Percentiles rank a stretch among this genome's conserved stretches.
phyloP scores from a whole-genome alignment of 92 coral and sea anemone genomes.

The Zoanthus gigantus region DNA sequence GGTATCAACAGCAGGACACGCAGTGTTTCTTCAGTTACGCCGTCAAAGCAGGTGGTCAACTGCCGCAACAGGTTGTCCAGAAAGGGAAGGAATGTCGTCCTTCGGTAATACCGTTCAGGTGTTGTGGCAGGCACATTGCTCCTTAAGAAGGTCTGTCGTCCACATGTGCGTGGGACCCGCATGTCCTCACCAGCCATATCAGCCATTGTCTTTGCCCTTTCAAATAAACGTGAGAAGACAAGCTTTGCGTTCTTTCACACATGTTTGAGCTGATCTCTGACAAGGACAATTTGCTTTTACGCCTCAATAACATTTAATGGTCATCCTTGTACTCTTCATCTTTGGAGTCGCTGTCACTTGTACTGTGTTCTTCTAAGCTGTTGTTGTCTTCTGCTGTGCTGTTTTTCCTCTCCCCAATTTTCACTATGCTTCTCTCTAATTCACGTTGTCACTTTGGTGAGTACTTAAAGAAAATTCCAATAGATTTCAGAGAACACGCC shows the following conservation, averaged over 20 bases:
- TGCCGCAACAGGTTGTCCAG: slow-evolving; percentile 68
- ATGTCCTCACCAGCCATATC: slow-evolving; percentile 57
- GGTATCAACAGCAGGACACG: slow-evolving; percentile 63
- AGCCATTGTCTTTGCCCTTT: slow-evolving; percentile 62
- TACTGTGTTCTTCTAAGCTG: background rate
- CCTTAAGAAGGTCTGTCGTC: slow-evolving; percentile 59
- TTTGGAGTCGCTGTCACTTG: slow-evolving; percentile 26
- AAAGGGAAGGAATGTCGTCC: slow-evolving; percentile 60
- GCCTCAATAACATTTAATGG: slow-evolving; percentile 61
- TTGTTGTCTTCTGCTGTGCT: background rate
- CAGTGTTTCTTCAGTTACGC: slow-evolving; percentile 63
- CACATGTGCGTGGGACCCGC: slow-evolving; percentile 63
- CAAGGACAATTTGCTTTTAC: slow-evolving; percentile 56
- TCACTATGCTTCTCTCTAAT: too few species aligned
- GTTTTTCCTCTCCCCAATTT: background rate
- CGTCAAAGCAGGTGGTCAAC: slow-evolving; percentile 62
- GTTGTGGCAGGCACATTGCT: slow-evolving; percentile 59
- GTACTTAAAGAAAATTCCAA: too few species aligned
- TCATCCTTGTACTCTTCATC: slow-evolving; percentile 45
- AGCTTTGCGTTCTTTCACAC: slow-evolving; percentile 54
- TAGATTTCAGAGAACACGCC: too few species aligned
- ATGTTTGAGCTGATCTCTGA: slow-evolving; percentile 65
- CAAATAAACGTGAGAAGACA: slow-evolving; percentile 47
- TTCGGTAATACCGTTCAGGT: slow-evolving; percentile 55
- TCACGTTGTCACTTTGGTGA: too few species aligned